Base-by-base conservation (phyloP, 2,113 vertebrate genomes). In the Trematomus loennbergii region DNA sequence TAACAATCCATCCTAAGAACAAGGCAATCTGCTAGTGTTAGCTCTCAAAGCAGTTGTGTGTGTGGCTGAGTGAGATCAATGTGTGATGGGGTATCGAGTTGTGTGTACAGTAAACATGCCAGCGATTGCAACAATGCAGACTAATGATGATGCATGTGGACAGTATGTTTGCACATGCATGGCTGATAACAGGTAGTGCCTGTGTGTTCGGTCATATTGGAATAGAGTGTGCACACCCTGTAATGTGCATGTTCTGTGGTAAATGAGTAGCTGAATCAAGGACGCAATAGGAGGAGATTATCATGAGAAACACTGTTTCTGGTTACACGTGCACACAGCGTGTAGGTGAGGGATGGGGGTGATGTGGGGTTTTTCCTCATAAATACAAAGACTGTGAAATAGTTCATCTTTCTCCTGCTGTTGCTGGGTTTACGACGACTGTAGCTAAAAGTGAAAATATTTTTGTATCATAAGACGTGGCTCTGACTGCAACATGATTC, bases 101-200 rank as follows among this genome's bases (percentile, higher is more conserved):
- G 72, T 78, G 78, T 81, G 64, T 66, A 33, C 50, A 66, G 75
- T 85, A 85, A 89, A 91, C 67, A 90, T 71, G 76, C 62, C 82
- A 64, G 33, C 3, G 33, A 77, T 67, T 67, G 69, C 36, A 86
- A 87, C 86, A 89, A 78, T 80, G 79, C 52, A 54, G 71, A 73
- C 85, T 91, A 83, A 92, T 87, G 82, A 83, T 79, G 78, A 87
- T 91, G 63, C 70, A 75, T 79, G 83, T 83, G 77, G 62, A 69
- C 68, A 67, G 60, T 82, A 49, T 87, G 88, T 89, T 87, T 89
- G 64, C 65, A 49, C 64, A 20, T 75, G 52, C 50, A 58, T 53
- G 65, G 64, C 73, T 78, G 86, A 83, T 83, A 86, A 70, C 74
- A 65, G 73, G 79, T 65, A 57, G 60, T 29, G 22, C 25, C 40